Conservation (phyloP, 1,140 invertebrate genomes). For the Brachionus angularis region DNA sequence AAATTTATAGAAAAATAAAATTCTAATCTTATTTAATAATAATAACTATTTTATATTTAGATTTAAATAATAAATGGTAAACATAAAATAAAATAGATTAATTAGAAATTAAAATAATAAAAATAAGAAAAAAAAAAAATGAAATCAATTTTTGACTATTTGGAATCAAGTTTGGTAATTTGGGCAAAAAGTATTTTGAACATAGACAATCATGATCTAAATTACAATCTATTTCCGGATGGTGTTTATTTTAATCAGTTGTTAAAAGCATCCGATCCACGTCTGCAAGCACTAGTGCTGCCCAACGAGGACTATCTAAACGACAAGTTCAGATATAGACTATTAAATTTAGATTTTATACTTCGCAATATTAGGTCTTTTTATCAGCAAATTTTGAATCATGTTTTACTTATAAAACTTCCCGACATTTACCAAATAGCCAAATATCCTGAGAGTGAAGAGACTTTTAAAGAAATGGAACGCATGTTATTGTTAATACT, state of each 20-base stretch:
- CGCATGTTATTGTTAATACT: background rate
- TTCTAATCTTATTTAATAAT: no score
- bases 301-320: slow-evolving; percentile 16
- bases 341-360: slow-evolving; percentile 40
- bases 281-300: slow-evolving; percentile 16
- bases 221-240: slow-evolving; percentile 15
- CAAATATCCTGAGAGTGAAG: slow-evolving; percentile 20
- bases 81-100: no score
- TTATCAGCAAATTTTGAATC: slow-evolving; percentile 28
- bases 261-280: slow-evolving; percentile 9
- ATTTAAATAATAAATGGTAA: no score
- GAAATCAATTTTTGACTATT: slow-evolving; percentile 4
- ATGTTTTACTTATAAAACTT: background rate
- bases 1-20: no score
- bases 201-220: background rate
- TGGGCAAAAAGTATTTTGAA: slow-evolving; percentile 11
- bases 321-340: slow-evolving; percentile 2
- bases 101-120: no score
- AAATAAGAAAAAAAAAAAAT: background rate
- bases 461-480: slow-evolving; percentile 34
- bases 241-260: slow-evolving; percentile 25
- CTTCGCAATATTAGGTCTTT: slow-evolving; percentile 38
- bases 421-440: slow-evolving; percentile 41
- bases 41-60: no score
- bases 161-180: background rate